These are phyloP conservation scores for Podocnemis expansa DNA, from an alignment of 2,113 vertebrate species.

Conservation along the genomic window DNA sequence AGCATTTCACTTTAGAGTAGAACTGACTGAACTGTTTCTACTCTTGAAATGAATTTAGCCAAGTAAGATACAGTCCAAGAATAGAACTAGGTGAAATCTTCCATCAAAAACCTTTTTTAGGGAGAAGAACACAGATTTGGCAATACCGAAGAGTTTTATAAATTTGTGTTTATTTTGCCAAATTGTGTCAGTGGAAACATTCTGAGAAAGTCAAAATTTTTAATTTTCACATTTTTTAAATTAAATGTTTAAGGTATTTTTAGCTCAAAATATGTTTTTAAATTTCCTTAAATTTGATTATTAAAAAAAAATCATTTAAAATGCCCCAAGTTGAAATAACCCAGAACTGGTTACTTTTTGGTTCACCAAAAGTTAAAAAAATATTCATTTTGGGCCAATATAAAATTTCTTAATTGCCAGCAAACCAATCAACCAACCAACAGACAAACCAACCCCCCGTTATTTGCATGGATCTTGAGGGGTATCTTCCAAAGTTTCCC, in stretches of 20 bases:
- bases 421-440: background rate
- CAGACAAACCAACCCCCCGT: no score
- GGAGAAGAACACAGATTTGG: no score
- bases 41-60: background rate
- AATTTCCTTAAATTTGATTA: background rate
- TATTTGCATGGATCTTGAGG: background rate
- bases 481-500: background rate
- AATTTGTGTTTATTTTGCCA: background rate
- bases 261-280: background rate
- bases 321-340: background rate
- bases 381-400: background rate
- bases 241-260: background rate
- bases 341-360: background rate
- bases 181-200: background rate
- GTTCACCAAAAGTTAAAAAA: background rate
- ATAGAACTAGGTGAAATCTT: background rate
- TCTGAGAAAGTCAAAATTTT: background rate
- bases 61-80: no score
- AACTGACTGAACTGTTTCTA: background rate
- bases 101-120: background rate
- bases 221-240: background rate
- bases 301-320: background rate
- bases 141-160: background rate
- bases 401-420: background rate
- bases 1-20: background rate